Percentiles rank a stretch among this genome's conserved stretches.
Conservation (phyloP, 2,113 vertebrate genomes). For the Paramormyrops kingsleyae region DNA sequence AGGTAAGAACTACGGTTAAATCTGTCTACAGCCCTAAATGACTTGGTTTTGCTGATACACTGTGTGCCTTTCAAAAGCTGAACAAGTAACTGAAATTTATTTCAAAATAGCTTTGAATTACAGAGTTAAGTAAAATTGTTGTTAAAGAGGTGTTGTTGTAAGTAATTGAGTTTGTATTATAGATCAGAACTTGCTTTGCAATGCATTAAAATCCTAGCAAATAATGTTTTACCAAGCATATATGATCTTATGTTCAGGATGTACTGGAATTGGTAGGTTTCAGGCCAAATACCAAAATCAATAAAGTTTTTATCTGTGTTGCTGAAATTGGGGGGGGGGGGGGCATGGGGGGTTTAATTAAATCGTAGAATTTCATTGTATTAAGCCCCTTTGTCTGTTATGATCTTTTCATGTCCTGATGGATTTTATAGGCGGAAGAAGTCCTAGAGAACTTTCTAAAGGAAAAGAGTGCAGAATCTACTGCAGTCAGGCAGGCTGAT, state of each 20-base stretch:
- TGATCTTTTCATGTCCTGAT: not conserved
- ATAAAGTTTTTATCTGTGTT: not conserved
- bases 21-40: not conserved
- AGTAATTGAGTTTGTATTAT: not conserved
- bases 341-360: not conserved
- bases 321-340: no score
- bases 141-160: not conserved
- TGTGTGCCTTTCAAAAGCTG: not conserved
- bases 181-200: not conserved
- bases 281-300: not conserved
- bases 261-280: not conserved
- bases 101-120: no score
- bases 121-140: not conserved
- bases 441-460: conserved; percentile 33
- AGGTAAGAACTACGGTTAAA: conserved; percentile 26
- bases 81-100: not conserved
- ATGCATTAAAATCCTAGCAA: not conserved
- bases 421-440: conserved; percentile 30
- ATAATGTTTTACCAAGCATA: not conserved
- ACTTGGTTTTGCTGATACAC: not conserved
- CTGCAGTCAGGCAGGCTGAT: conserved; percentile 36
- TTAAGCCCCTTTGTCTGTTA: not conserved
- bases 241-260: not conserved
- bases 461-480: conserved; percentile 23
- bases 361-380: not conserved